A percentile compares a stretch with the other conserved stretches of the same genome.
These are phyloP conservation scores for Bombus cullumanus DNA, from an alignment of 1,140 invertebrate species.

Conservation along the genomic window DNA sequence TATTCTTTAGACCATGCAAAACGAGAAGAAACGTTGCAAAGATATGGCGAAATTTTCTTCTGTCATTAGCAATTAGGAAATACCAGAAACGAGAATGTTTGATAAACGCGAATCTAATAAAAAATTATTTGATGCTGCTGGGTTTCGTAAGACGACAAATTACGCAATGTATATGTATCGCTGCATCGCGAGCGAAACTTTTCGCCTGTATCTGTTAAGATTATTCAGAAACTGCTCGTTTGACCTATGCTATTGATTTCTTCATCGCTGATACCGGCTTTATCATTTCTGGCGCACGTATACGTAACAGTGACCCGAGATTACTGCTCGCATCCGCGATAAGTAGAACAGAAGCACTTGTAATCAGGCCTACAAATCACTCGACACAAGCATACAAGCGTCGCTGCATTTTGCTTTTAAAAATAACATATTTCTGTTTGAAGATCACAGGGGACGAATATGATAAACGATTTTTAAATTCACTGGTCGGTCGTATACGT, in stretches of 20 bases:
- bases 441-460: background rate
- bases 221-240: background rate
- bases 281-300: background rate
- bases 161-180: background rate
- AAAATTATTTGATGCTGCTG: background rate
- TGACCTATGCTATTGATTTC: slow-evolving; percentile 45
- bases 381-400: background rate
- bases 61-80: background rate
- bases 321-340: background rate
- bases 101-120: background rate
- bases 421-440: background rate
- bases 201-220: background rate
- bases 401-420: background rate
- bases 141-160: background rate
- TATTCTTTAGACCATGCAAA: background rate
- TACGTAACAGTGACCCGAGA: slow-evolving; percentile 41
- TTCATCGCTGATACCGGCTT: slow-evolving; percentile 15
- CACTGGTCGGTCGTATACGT: too few relatives aligned
- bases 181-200: background rate
- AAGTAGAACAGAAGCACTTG: slow-evolving; percentile 7
- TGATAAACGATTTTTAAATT: background rate
- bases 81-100: background rate
- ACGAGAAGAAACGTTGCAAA: too few relatives aligned
- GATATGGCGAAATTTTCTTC: background rate
- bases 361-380: slow-evolving; percentile 9